Evolutionary conservation across 1,140 invertebrate genomes (phyloP).

Genomic region (Drosophila baimaii): DNA sequence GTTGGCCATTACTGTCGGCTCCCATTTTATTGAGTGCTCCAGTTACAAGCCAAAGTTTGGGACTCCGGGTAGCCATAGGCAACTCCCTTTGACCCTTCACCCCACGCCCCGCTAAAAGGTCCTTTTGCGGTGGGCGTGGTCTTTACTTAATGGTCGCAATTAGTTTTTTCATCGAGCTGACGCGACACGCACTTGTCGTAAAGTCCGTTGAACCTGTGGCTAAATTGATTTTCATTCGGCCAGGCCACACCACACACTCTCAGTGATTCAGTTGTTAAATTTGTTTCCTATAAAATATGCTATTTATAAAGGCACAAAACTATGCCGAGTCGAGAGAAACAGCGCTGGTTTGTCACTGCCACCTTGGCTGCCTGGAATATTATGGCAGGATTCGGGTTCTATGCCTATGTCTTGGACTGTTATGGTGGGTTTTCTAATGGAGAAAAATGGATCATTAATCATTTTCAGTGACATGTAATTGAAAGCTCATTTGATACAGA

Average conservation of each 20-base stretch:
- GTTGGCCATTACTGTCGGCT: constrained; percentile 25
- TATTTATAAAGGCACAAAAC: constrained; percentile 19
- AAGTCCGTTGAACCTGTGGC: constrained; percentile 63
- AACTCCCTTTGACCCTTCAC: constrained; percentile 5
- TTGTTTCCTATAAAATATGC: not conserved
- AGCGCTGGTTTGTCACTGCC: constrained; percentile 1
- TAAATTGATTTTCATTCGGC: constrained; percentile 69
- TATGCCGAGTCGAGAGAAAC: constrained; percentile 5
- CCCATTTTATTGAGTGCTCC: constrained; percentile 64
- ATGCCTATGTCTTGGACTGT: constrained; percentile 26
- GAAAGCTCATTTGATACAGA: not conserved
- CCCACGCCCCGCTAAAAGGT: not conserved
- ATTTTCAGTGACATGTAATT: too few relatives aligned
- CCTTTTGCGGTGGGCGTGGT: constrained; percentile 23
- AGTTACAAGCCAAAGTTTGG: constrained; percentile 42
- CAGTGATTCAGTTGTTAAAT: constrained; percentile 22
- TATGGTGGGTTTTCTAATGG: constrained; percentile 9
- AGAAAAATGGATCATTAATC: not conserved
- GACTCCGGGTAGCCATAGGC: constrained; percentile 14
- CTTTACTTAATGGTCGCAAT: constrained; percentile 63
- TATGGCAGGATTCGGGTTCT: constrained; percentile 16
- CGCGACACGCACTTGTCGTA: constrained; percentile 70
- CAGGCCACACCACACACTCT: constrained; percentile 4
- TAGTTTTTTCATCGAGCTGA: constrained; percentile 55
- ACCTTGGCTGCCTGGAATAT: constrained; percentile 22